Conservation (phyloP, 1,140 invertebrate species). For the Aphaenogaster rudis region DNA sequence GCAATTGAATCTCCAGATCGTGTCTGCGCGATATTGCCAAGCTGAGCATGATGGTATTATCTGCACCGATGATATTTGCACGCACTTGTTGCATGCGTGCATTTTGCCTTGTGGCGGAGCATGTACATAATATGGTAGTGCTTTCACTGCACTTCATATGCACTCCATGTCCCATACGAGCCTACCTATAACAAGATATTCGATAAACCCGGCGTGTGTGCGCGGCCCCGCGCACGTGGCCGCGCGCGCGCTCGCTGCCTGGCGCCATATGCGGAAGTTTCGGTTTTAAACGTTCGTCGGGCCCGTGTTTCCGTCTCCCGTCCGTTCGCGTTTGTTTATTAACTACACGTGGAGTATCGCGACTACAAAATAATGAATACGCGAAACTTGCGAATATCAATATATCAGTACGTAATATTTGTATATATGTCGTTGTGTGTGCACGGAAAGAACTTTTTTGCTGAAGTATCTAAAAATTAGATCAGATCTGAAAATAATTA, state of each 20-base stretch:
- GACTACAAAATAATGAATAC: conserved; percentile 29
- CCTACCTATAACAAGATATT: conserved; percentile 84
- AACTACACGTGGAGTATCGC: conserved; percentile 52
- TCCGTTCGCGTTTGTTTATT: conserved; percentile 70
- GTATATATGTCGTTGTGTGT: no score
- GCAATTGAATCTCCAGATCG: conserved; percentile 82
- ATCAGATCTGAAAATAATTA: no score
- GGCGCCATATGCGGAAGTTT: conserved; percentile 80
- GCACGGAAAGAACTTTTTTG: no score
- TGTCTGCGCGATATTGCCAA: conserved; percentile 80
- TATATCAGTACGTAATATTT: not conserved
- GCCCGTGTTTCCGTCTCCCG: conserved; percentile 65
- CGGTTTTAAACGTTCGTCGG: conserved; percentile 80
- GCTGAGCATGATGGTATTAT: conserved; percentile 85
- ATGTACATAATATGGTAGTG: conserved; percentile 84
- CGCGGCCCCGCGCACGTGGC: conserved; percentile 73
- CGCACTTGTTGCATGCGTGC: conserved; percentile 86
- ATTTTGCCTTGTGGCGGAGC: conserved; percentile 81
- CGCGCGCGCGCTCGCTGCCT: conserved; percentile 49
- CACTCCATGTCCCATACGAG: conserved; percentile 85
- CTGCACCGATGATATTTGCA: conserved; percentile 84
- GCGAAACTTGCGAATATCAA: not conserved
- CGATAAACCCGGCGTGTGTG: conserved; percentile 75
- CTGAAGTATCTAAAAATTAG: no score
- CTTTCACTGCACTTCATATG: conserved; percentile 86